Percentiles rank a stretch among this genome's conserved stretches.
phyloP scores from a whole-genome alignment of 2,113 vertebrate species.

The Brachionichthys hirsutus region DNA sequence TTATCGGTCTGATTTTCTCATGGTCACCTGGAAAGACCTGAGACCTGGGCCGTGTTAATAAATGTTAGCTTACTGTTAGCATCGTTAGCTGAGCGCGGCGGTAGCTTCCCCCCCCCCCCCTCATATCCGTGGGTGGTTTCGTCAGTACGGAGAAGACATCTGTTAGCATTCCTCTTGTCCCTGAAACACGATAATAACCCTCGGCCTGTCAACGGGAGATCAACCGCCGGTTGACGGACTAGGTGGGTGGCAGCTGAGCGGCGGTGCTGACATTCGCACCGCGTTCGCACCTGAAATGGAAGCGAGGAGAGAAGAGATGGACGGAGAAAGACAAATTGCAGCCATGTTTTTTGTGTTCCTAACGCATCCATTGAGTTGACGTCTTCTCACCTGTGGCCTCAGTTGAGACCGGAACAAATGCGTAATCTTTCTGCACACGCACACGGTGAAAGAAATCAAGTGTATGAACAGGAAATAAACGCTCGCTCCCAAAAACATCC shows the following conservation, averaged over 20 bases:
- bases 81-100: slow-evolving; percentile 38
- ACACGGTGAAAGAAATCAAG: too few species aligned
- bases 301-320: slow-evolving; percentile 17
- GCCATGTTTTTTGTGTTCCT: slow-evolving; percentile 10
- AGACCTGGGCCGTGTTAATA: neutral
- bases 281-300: slow-evolving; percentile 42
- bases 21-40: too few species aligned
- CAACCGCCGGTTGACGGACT: slow-evolving; percentile 44
- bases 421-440: neutral
- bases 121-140: slow-evolving; percentile 66
- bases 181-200: slow-evolving; percentile 67
- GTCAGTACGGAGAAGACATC: slow-evolving; percentile 51
- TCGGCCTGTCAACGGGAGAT: slow-evolving; percentile 67
- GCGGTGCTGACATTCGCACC: slow-evolving; percentile 28
- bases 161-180: slow-evolving; percentile 63
- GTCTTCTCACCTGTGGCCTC: slow-evolving; percentile 10
- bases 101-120: slow-evolving; percentile 8
- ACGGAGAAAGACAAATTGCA: slow-evolving; percentile 10
- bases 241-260: slow-evolving; percentile 47
- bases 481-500: neutral
- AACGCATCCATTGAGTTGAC: slow-evolving; percentile 12
- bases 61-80: too few species aligned
- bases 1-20: too few species aligned
- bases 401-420: slow-evolving; percentile 1
- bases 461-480: too few species aligned